These are phyloP conservation scores for Chrosomus eos DNA, from an alignment of 2,797 vertebrate species.

Conservation along the genomic window DNA sequence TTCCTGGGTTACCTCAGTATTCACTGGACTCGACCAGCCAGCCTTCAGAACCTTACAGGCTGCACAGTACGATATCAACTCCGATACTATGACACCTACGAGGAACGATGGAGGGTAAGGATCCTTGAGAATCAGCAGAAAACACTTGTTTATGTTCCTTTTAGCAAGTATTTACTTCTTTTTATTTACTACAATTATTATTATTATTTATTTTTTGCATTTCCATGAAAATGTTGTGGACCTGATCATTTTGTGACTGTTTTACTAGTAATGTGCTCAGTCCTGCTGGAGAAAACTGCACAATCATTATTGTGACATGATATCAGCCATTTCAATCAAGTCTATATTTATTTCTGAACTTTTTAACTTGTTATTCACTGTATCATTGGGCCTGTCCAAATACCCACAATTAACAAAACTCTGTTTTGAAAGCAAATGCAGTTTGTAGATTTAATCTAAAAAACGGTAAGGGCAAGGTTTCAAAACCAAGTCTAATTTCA, in stretches of 20 bases:
- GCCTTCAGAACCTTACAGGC: slow-evolving; percentile 59
- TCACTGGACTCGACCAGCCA: slow-evolving; percentile 69
- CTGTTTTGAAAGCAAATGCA: background rate
- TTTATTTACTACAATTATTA: no score
- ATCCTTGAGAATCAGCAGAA: background rate
- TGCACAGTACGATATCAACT: slow-evolving; percentile 72
- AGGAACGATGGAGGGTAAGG: slow-evolving; percentile 71
- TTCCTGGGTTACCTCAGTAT: slow-evolving; percentile 73
- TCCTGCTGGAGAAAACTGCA: background rate
- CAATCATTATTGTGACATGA: background rate
- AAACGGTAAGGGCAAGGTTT: background rate
- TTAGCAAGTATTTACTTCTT: background rate
- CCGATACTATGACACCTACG: slow-evolving; percentile 72
- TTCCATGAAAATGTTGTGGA: background rate
- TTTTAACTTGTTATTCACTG: background rate
- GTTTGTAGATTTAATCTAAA: background rate
- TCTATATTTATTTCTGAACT: background rate
- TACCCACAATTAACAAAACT: background rate
- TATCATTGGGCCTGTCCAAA: background rate
- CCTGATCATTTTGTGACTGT: background rate
- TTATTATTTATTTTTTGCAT: background rate
- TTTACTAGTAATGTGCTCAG: background rate
- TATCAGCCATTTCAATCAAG: background rate
- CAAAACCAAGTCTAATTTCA: background rate
- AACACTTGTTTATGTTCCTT: background rate